Evolutionary conservation across 2,888 invertebrate species (phyloP).

Genomic region (Rotaria magnacalcarata): DNA sequence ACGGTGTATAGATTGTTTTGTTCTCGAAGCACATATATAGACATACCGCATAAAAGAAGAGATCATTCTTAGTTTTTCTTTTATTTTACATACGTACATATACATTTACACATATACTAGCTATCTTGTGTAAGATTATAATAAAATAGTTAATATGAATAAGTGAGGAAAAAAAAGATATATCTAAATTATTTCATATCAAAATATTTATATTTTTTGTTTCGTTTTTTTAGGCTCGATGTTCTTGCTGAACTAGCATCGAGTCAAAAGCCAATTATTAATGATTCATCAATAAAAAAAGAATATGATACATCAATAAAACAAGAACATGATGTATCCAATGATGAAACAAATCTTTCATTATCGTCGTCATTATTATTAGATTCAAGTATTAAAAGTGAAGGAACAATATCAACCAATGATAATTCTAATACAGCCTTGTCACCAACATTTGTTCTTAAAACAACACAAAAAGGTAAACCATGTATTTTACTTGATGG

Average conservation of each 20-base stretch:
- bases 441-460: neutral
- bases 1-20: constrained; percentile 6
- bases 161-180: neutral
- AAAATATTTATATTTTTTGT: too few relatives aligned
- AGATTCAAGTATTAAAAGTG: constrained; percentile 11
- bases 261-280: constrained; percentile 4
- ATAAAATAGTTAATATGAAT: neutral
- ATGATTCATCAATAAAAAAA: constrained; percentile 16
- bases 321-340: too few relatives aligned
- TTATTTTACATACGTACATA: constrained; percentile 1
- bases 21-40: constrained; percentile 10
- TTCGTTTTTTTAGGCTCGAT: constrained; percentile 4
- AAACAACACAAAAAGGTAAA: constrained; percentile 34
- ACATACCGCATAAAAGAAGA: constrained; percentile 1
- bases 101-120: neutral
- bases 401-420: neutral
- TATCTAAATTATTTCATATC: too few relatives aligned
- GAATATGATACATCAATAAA: neutral
- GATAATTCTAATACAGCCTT: neutral
- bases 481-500: constrained; percentile 27
- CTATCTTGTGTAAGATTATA: neutral
- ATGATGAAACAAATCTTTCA: neutral
- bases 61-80: constrained; percentile 12
- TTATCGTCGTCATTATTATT: neutral
- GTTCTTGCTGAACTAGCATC: constrained; percentile 15